Percentiles rank a stretch among this genome's conserved stretches.
These are phyloP conservation scores for Philantomba maxwellii DNA, from an alignment of 2,113 vertebrate species.

Conservation along the genomic window DNA sequence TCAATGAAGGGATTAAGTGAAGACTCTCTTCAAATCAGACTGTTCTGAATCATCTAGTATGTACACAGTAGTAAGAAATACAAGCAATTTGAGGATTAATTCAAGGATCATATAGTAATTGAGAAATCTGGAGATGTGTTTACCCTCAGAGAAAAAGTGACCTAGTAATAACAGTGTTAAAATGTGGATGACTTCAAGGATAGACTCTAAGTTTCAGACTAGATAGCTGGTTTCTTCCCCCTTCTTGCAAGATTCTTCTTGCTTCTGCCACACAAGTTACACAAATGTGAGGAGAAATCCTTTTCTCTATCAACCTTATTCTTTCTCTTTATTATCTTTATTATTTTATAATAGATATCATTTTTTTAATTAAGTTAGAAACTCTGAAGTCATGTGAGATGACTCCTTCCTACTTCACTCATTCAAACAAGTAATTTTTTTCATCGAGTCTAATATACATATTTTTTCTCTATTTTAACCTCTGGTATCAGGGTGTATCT, in stretches of 20 bases:
- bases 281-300: neutral
- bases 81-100: neutral
- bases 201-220: neutral
- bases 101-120: neutral
- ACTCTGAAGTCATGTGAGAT: neutral
- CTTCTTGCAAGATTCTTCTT: neutral
- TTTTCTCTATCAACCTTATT: neutral
- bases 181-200: neutral
- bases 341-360: neutral
- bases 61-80: neutral
- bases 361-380: neutral
- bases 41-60: neutral
- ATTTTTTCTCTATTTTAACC: neutral
- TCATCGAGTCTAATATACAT: neutral
- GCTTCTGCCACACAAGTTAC: neutral
- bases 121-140: neutral
- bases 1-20: neutral
- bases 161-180: neutral
- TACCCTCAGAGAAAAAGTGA: neutral
- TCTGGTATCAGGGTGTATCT: neutral
- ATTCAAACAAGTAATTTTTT: neutral
- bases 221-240: neutral
- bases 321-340: neutral
- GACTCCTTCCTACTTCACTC: neutral
- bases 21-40: neutral